These are phyloP conservation scores for Lathronympha strigana DNA, from an alignment of 2,888 invertebrate species.

Conservation along the genomic window DNA sequence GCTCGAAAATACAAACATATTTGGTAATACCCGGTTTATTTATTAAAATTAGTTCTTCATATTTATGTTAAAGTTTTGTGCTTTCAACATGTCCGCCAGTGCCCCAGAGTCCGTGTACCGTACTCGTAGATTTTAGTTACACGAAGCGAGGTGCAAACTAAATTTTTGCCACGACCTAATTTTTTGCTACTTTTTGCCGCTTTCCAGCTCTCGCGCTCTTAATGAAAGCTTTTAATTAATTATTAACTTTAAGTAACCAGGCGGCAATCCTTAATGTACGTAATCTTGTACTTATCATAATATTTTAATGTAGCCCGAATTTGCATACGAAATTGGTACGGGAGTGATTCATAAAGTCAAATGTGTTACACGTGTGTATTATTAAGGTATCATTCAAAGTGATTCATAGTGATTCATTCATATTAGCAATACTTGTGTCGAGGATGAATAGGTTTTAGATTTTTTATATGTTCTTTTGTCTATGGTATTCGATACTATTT, in stretches of 20 bases:
- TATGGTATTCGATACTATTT: too few relatives aligned
- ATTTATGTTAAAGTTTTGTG: too few relatives aligned
- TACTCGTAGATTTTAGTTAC: conserved; percentile 35
- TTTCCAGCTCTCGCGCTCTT: conserved; percentile 25
- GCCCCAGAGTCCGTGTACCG: not conserved
- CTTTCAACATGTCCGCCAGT: conserved; percentile 16
- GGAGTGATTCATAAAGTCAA: not conserved
- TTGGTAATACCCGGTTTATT: too few relatives aligned
- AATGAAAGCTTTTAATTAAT: conserved; percentile 39
- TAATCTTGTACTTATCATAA: conserved; percentile 26
- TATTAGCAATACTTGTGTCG: too few relatives aligned
- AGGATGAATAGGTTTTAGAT: too few relatives aligned
- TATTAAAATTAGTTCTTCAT: too few relatives aligned
- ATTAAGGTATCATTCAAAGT: too few relatives aligned
- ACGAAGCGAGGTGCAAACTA: conserved; percentile 32
- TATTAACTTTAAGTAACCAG: conserved; percentile 35
- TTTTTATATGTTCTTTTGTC: too few relatives aligned
- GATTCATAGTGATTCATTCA: too few relatives aligned
- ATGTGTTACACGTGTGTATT: not conserved
- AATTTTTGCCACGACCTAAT: conserved; percentile 21
- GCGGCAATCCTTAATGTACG: conserved; percentile 9
- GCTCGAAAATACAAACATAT: too few relatives aligned
- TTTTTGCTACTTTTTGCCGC: conserved; percentile 34
- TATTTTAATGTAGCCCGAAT: conserved; percentile 25
- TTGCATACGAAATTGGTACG: not conserved